Base-by-base conservation (phyloP, 2,797 vertebrate genomes). In the Sebastes dallii region DNA sequence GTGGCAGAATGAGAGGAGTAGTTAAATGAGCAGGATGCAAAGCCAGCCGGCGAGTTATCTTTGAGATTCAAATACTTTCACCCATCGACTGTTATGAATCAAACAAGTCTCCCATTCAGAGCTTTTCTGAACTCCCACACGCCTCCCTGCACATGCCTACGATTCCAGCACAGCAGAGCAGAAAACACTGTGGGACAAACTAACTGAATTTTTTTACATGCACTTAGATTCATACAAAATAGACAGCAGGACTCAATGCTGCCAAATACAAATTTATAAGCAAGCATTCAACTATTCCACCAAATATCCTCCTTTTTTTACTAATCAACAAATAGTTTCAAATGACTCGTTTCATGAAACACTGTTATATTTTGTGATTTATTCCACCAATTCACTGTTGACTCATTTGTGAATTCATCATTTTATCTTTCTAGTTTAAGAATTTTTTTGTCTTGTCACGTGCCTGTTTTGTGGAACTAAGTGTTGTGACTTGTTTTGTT, bases 101-200 rank as follows among this genome's bases (percentile, higher is more conserved):
- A 81, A 82, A 75, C 65, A 76, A 82, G 29, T 59, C 54, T 73
- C 52, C 70, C 78, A 78, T 88, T 86, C 79, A 80, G 58, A 65
- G 60, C 14, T 1, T 77, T 72, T 77, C 78, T 69, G 27, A 73
- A 75, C 76, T 70, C 60, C 61, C 76, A 80, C 74, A 75, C 8
- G 7, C 42, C 42, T 81, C 30, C 13, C 34, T 62, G 69, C 78
- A 72, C 72, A 72, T 46, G 66, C 78, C 72, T 4, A 46, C 65
- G 54, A 46, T 29, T 56, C 59, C 66, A 74, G 55, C 69, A 65
- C 29, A 61, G 39, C 78, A 25, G 62, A 72, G 85, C 59, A 66
- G 71, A 75, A 78, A 68, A 72, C 59, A 52, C 72, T 30, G 67
- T 13, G 59, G 55, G 29, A 65, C 22, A 60, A 56, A 56, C 7